phyloP scores from a whole-genome alignment of 2,888 invertebrate genomes.

The Nymphalis polychloros region DNA sequence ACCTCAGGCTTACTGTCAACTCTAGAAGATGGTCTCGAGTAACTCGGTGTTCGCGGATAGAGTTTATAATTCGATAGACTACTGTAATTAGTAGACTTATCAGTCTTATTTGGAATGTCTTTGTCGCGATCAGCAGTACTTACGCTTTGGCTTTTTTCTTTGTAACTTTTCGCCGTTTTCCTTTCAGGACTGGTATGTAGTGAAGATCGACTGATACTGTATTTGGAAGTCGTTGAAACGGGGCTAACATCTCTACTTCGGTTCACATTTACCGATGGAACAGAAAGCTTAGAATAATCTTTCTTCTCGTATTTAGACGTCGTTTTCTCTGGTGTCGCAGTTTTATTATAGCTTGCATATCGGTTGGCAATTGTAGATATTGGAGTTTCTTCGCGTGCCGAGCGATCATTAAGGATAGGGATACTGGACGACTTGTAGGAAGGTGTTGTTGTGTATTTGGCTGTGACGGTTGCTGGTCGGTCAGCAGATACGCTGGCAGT shows the following conservation, averaged over 20 bases:
- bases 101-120: constrained; percentile 81
- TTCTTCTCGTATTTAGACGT: constrained; percentile 67
- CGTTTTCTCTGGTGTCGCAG: constrained; percentile 46
- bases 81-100: constrained; percentile 78
- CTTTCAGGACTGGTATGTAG: constrained; percentile 78
- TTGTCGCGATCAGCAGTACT: constrained; percentile 80
- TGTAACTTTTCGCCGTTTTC: constrained; percentile 61
- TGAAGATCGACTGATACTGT: constrained; percentile 66
- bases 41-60: constrained; percentile 75
- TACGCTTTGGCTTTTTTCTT: constrained; percentile 79
- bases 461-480: constrained; percentile 71
- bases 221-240: constrained; percentile 67
- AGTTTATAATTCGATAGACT: constrained; percentile 77
- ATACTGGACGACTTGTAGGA: constrained; percentile 77
- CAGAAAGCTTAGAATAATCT: constrained; percentile 74
- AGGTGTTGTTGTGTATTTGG: constrained; percentile 70
- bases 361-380: constrained; percentile 70
- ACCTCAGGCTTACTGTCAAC: constrained; percentile 61
- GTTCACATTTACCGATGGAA: constrained; percentile 57
- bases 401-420: constrained; percentile 67
- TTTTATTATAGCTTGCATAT: constrained; percentile 68
- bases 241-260: constrained; percentile 83
- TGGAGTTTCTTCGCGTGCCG: constrained; percentile 67
- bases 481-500: constrained; percentile 54
- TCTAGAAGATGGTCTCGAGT: constrained; percentile 60